Evolutionary conservation across 2,888 invertebrate species (phyloP).

Genomic region (Chalcis sispes): DNA sequence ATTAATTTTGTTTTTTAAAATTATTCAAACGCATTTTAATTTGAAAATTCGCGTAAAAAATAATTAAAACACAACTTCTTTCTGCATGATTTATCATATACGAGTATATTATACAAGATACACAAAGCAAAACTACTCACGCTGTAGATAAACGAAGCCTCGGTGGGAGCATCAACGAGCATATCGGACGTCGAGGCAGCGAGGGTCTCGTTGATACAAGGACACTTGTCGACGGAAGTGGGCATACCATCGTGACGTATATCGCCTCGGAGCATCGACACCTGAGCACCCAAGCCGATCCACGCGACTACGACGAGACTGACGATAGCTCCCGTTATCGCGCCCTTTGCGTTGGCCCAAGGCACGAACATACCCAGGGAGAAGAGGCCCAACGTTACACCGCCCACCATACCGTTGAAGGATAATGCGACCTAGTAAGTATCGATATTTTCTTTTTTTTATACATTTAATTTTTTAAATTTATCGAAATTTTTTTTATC

Average conservation of each 20-base stretch:
- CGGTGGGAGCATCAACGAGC: conserved; percentile 50
- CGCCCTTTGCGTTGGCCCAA: conserved; percentile 89
- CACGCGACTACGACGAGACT: conserved; percentile 80
- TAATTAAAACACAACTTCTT: no score
- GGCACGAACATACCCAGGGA: conserved; percentile 93
- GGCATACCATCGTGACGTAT: conserved; percentile 75
- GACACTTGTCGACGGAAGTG: conserved; percentile 78
- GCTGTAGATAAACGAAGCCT: conserved; percentile 68
- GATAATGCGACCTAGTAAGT: conserved; percentile 84
- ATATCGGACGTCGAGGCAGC: conserved; percentile 22
- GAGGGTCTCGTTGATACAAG: conserved; percentile 74
- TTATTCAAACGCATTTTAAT: no score
- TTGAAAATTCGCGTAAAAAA: no score
- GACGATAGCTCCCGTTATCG: conserved; percentile 81
- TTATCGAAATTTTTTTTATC: no score
- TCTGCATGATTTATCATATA: no score
- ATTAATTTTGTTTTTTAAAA: no score
- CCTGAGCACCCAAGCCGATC: conserved; percentile 84
- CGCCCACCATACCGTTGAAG: conserved; percentile 93
- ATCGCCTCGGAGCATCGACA: conserved; percentile 77
- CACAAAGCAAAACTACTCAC: conserved; percentile 61
- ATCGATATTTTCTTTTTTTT: background rate
- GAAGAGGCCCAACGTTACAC: conserved; percentile 91
- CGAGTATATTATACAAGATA: background rate
- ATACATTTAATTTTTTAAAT: background rate